Evolutionary conservation across 2,113 vertebrate species (phyloP), one percentile per base, ranked within the genome.

Genomic region (Nannobrachium achirus): DNA sequence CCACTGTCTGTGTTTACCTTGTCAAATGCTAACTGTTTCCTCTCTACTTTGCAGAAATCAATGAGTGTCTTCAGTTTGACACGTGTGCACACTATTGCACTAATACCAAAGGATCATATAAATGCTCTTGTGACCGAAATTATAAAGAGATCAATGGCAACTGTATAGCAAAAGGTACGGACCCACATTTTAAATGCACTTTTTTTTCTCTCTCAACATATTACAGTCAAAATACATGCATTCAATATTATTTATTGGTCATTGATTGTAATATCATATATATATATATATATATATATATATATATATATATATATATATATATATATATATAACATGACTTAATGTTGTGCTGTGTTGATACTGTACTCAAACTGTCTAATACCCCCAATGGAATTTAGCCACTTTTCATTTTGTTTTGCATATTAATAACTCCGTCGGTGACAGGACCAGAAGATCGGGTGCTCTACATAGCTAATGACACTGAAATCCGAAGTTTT

Each of bases 401-500:
- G 71, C 70, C 81, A 82, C 82, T 81, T 78, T 67, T 79, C 42
- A 58, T 79, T 81, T 88, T 71, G 25, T 79, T 87, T 82, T 71
- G 67, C 80, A 78, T 84, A 74, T 88, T 72, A 77, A 87, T 84
- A 55, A 86, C 76, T 84, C 64, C 25, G 76, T 93, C 88, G 87
- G 88, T 33, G 86, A n/a, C 95, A 99, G 98, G 97, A 92, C 95
- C 96, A 91, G 96, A 99, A 92, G 97, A 99, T 91, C 94, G 97
- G 93, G 95, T 98, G 92, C 95, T 99, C 94, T 98, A 98, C 95
- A 95, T 99, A 86, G 95, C 98, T 89, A 99, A 98, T 93, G 97
- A 98, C 88, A 99, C 97, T 93, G 97, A 99, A 93, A 98, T 99
- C 94, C 93, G 95, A 92, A 96, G 96, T 95, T 98, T 98, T 95